phyloP scores from a whole-genome alignment of 1,140 invertebrate species.

The Drosophila littoralis region DNA sequence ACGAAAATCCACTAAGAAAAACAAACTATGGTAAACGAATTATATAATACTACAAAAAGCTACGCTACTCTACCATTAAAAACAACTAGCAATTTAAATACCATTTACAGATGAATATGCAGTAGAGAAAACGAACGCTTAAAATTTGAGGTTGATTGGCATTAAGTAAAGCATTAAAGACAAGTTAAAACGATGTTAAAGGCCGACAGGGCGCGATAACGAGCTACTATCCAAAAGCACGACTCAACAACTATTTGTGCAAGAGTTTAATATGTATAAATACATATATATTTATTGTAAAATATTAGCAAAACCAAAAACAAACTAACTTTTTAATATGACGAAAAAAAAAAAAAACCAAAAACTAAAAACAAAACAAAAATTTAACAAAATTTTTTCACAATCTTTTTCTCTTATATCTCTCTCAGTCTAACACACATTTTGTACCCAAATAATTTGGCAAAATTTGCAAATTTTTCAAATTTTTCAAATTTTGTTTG shows the following conservation, averaged over 20 bases:
- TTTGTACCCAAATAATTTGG: constrained; percentile 54
- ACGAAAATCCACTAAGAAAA: constrained; percentile 17
- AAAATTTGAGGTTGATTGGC: constrained; percentile 83
- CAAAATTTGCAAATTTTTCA: constrained; percentile 17
- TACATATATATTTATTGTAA: constrained; percentile 64
- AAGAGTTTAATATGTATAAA: constrained; percentile 52
- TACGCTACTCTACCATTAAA: constrained; percentile 71
- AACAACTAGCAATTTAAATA: constrained; percentile 59
- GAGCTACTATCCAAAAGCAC: constrained; percentile 53
- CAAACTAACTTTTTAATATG: constrained; percentile 54
- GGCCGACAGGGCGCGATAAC: constrained; percentile 82
- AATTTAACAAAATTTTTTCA: constrained; percentile 59
- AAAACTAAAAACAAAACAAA: constrained; percentile 20
- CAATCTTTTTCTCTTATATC: constrained; percentile 53
- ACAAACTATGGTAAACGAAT: constrained; percentile 77
- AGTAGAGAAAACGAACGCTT: constrained; percentile 81
- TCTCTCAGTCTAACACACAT: constrained; percentile 41
- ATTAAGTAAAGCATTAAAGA: constrained; percentile 74
- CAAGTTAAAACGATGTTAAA: constrained; percentile 75
- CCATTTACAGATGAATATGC: constrained; percentile 68
- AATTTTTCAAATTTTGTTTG: constrained; percentile 69
- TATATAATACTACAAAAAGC: constrained; percentile 58
- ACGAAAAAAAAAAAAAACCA: constrained; percentile 40
- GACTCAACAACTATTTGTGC: constrained; percentile 60
- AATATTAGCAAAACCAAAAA: constrained; percentile 65